Conservation (phyloP, 1,140 invertebrate species). For the Lethocerus indicus region DNA sequence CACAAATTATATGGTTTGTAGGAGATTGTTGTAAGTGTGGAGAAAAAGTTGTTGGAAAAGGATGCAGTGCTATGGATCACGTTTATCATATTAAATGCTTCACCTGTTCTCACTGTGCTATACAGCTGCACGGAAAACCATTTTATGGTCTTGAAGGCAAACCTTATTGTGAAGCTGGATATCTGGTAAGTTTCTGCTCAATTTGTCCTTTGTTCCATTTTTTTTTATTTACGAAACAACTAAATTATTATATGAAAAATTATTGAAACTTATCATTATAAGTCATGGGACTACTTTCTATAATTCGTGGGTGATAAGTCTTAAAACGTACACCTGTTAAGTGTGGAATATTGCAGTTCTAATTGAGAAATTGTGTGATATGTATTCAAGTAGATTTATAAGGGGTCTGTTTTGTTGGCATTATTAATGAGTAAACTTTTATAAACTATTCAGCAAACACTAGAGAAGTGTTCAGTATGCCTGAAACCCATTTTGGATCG, state of each 20-base stretch:
- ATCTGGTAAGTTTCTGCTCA: slow-evolving; percentile 67
- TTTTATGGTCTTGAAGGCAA: slow-evolving; percentile 90
- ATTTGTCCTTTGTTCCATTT: no score
- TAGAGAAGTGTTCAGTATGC: slow-evolving; percentile 97
- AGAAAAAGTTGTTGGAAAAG: slow-evolving; percentile 75
- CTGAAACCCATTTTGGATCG: slow-evolving; percentile 83
- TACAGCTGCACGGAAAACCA: slow-evolving; percentile 80
- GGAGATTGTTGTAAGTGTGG: slow-evolving; percentile 80
- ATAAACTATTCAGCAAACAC: slow-evolving; percentile 47
- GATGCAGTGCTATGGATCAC: slow-evolving; percentile 91
- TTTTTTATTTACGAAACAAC: no score
- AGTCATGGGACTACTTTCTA: no score
- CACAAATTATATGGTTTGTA: no score
- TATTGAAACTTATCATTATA: no score
- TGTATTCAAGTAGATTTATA: no score
- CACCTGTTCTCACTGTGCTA: slow-evolving; percentile 73
- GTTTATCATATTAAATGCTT: slow-evolving; percentile 93
- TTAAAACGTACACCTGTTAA: no score
- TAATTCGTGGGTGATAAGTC: no score
- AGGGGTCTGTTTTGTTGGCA: no score
- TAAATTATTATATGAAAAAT: no score
- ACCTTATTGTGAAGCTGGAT: slow-evolving; percentile 88
- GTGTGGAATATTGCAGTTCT: no score
- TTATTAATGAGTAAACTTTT: neutral
- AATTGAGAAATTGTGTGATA: no score